These are phyloP conservation scores for Phylloscopus trochiloides DNA, from an alignment of 2,113 vertebrate species.

Conservation along the genomic window DNA sequence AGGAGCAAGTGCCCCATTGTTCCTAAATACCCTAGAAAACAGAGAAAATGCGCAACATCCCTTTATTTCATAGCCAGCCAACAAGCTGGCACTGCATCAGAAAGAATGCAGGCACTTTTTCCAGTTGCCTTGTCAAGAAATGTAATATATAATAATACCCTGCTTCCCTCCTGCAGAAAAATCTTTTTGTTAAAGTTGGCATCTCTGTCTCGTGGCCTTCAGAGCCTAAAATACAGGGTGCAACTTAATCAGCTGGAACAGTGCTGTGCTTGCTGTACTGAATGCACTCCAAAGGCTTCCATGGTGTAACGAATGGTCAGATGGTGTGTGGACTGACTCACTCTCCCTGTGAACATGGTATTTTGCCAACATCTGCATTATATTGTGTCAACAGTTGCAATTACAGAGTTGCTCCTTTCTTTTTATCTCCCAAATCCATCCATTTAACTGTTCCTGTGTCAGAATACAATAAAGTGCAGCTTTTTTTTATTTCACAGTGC, in stretches of 20 bases:
- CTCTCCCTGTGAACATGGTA: not conserved
- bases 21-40: not conserved
- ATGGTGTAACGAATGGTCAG: not conserved
- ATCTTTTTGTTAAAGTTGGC: slow-evolving; percentile 50
- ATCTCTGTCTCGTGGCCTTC: slow-evolving; percentile 7
- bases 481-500: not conserved
- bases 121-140: slow-evolving; percentile 41
- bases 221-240: slow-evolving; percentile 46
- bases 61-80: not conserved
- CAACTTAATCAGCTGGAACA: slow-evolving; percentile 62
- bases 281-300: slow-evolving; percentile 26
- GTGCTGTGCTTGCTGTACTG: slow-evolving; percentile 42
- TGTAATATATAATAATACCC: slow-evolving; percentile 29
- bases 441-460: not conserved
- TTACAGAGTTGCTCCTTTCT: not conserved
- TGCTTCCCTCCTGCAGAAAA: slow-evolving; percentile 20
- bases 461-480: not conserved
- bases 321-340: slow-evolving; percentile 23
- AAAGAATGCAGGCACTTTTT: slow-evolving; percentile 4
- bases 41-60: not conserved
- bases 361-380: slow-evolving; percentile 59
- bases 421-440: not conserved
- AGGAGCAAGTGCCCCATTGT: not conserved
- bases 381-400: not conserved
- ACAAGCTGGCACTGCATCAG: not conserved